Evolutionary conservation across 2,888 invertebrate species (phyloP).

Genomic region (Hoplodrina ambigua): DNA sequence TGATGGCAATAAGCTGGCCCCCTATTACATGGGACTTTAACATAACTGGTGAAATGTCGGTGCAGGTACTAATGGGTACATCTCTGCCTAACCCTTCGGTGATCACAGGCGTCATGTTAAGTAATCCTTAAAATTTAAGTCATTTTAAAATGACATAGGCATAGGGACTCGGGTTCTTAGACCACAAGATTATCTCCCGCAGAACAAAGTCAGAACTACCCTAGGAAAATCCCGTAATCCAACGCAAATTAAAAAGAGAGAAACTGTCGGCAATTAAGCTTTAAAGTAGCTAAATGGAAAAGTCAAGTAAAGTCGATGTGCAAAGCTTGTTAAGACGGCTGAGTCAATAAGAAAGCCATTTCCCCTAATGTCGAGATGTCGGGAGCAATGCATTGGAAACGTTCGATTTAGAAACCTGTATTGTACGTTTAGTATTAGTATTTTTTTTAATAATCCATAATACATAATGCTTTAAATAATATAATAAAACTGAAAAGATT

Average conservation of each 20-base stretch:
- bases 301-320: constrained; percentile 48
- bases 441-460: too few relatives aligned
- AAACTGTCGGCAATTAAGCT: constrained; percentile 36
- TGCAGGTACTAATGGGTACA: too few relatives aligned
- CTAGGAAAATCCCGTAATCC: constrained; percentile 22
- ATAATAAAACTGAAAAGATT: too few relatives aligned
- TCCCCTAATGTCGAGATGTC: constrained; percentile 50
- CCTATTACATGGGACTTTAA: too few relatives aligned
- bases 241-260: constrained; percentile 19
- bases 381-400: constrained; percentile 29
- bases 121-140: too few relatives aligned
- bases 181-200: not conserved
- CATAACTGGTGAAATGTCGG: too few relatives aligned
- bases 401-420: constrained; percentile 1
- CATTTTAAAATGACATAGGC: not conserved
- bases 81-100: too few relatives aligned
- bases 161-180: not conserved
- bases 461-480: too few relatives aligned
- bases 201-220: not conserved
- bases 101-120: too few relatives aligned
- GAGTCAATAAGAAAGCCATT: constrained; percentile 62
- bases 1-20: too few relatives aligned
- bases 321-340: constrained; percentile 45
- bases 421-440: too few relatives aligned
- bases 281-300: constrained; percentile 50